phyloP scores from a whole-genome alignment of 1,140 invertebrate genomes.

The Daktulosphaira vitifoliae region DNA sequence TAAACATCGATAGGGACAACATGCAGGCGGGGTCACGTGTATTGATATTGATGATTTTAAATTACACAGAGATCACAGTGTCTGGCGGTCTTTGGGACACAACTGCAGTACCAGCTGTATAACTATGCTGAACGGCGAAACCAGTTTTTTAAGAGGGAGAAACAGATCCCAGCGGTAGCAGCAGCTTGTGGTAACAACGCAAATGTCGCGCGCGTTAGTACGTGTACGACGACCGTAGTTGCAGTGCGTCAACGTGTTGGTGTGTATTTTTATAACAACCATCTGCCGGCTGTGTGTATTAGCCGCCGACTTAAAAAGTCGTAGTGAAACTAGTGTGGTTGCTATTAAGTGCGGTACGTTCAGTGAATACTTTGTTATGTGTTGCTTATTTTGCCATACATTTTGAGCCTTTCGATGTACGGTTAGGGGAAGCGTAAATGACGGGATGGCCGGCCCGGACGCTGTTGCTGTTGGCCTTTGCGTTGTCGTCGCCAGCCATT shows the following conservation, averaged over 20 bases:
- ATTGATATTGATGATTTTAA: too few species aligned
- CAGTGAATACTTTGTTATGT: too few species aligned
- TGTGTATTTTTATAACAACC: background rate
- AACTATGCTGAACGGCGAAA: background rate
- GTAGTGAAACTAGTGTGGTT: too few species aligned
- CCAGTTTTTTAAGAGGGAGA: slow-evolving; percentile 26
- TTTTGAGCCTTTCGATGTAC: background rate
- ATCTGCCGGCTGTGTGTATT: background rate
- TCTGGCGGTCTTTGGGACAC: background rate
- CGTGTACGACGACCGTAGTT: background rate
- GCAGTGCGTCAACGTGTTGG: background rate
- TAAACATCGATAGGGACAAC: too few species aligned
- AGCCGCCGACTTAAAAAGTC: too few species aligned
- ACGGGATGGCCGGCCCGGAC: slow-evolving; percentile 6
- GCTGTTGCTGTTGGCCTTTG: background rate
- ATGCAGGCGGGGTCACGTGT: too few species aligned
- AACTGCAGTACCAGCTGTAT: background rate
- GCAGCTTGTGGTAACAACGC: background rate
- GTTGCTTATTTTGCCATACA: too few species aligned
- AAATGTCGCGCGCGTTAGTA: background rate
- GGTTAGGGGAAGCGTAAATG: too few species aligned
- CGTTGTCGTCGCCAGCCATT: background rate
- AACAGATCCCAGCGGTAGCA: background rate
- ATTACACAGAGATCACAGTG: background rate
- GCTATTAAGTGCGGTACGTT: too few species aligned